A percentile compares a stretch with the other conserved stretches of the same genome.
Evolutionary conservation across 2,113 vertebrate species (phyloP).

Genomic region (Ranitomeya imitator): DNA sequence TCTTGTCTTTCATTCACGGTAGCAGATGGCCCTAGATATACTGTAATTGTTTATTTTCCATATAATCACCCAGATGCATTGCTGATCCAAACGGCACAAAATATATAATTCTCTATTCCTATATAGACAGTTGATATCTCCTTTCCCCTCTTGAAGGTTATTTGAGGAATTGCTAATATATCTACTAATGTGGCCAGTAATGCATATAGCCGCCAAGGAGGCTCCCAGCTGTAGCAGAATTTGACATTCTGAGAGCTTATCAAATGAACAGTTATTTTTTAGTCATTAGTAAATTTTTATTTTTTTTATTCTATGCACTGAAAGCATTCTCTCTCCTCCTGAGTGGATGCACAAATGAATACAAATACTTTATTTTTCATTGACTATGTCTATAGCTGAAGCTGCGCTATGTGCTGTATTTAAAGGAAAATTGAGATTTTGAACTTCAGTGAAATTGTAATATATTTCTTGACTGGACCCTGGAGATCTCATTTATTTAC

Average conservation of each 20-base stretch:
- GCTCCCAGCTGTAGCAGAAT: conserved; percentile 29
- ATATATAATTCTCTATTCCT: conserved; percentile 7
- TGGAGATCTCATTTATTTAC: conserved; percentile 57
- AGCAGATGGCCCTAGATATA: conserved; percentile 34
- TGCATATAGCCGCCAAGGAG: conserved; percentile 28
- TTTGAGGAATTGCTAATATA: conserved; percentile 33
- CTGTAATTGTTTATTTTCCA: conserved; percentile 42
- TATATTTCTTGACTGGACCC: conserved; percentile 58
- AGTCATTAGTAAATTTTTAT: conserved; percentile 49
- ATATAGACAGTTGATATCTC: conserved; percentile 3
- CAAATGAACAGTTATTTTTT: conserved; percentile 48
- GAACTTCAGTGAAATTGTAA: conserved; percentile 55
- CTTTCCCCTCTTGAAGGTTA: conserved; percentile 34
- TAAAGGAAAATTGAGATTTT: conserved; percentile 55
- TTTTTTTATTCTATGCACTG: conserved; percentile 34
- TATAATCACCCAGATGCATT: conserved; percentile 48
- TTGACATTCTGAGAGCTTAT: conserved; percentile 33
- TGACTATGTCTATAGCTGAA: conserved; percentile 39
- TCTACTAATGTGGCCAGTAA: conserved; percentile 43
- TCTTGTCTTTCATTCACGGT: not conserved
- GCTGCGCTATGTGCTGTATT: conserved; percentile 26
- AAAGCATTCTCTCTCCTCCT: conserved; percentile 40
- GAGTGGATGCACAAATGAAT: conserved; percentile 42
- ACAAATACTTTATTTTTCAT: conserved; percentile 47
- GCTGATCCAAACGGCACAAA: not conserved